These are phyloP conservation scores for Parauchenoglanis punctatus DNA, from an alignment of 2,797 vertebrate genomes.

Conservation along the genomic window DNA sequence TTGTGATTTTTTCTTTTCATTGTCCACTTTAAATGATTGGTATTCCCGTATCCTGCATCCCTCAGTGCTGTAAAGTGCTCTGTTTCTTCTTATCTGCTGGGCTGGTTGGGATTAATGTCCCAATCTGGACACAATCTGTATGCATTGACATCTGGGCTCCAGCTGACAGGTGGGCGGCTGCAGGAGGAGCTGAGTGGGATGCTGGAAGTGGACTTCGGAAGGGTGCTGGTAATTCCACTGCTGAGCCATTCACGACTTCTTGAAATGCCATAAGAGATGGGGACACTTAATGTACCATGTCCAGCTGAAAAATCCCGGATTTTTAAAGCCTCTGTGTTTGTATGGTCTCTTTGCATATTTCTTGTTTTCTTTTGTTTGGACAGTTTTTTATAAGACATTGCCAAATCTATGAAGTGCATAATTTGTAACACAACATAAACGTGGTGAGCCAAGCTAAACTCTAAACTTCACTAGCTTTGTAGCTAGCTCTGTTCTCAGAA, in stretches of 20 bases:
- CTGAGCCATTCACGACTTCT: not conserved
- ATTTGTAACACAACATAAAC: not conserved
- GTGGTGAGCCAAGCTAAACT: not conserved
- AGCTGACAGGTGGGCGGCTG: slow-evolving; percentile 5
- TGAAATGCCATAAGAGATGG: not conserved
- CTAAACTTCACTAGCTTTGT: not conserved
- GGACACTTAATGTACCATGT: not conserved
- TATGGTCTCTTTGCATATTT: not conserved
- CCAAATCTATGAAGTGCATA: not conserved
- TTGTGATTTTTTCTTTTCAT: not conserved
- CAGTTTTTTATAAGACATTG: not conserved
- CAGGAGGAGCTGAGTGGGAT: not conserved
- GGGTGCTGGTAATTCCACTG: not conserved
- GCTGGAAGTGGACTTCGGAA: not conserved
- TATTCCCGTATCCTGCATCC: not conserved
- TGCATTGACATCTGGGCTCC: not conserved
- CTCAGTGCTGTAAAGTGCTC: not conserved
- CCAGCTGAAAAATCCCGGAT: not conserved
- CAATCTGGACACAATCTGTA: not conserved
- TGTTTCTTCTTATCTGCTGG: not conserved
- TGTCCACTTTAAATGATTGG: not conserved
- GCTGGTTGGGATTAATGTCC: slow-evolving; percentile 5
- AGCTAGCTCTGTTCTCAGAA: not conserved
- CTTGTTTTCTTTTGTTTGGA: not conserved
- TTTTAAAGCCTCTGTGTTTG: not conserved